A percentile compares a stretch with the other conserved stretches of the same genome.
These are phyloP conservation scores for Apis cerana DNA, from an alignment of 1,140 invertebrate species.

Conservation along the genomic window DNA sequence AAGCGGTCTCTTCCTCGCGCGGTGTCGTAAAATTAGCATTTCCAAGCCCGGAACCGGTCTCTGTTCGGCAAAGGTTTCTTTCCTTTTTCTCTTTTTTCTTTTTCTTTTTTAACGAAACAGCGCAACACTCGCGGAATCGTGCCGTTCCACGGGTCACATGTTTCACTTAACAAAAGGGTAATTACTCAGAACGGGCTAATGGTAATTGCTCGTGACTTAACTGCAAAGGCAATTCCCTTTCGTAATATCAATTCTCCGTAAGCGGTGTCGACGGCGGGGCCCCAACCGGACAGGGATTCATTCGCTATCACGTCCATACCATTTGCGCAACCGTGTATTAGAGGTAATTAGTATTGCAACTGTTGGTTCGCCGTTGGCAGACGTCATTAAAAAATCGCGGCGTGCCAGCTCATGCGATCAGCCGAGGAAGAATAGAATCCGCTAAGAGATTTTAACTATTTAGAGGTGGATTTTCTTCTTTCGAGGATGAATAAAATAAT, in stretches of 20 bases:
- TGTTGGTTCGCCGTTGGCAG: conserved; percentile 26
- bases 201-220: conserved; percentile 53
- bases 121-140: conserved; percentile 5
- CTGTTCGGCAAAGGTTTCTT: not conserved
- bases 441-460: not conserved
- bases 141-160: conserved; percentile 40
- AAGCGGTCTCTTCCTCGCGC: not conserved
- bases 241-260: conserved; percentile 59
- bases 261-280: conserved; percentile 35
- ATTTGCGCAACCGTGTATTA: conserved; percentile 52
- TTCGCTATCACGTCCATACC: conserved; percentile 41
- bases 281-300: conserved; percentile 5
- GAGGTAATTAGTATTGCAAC: conserved; percentile 58
- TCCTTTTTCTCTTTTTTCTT: no score
- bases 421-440: not conserved
- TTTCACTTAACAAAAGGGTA: conserved; percentile 50
- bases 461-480: no score
- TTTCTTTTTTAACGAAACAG: conserved; percentile 13
- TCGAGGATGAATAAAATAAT: no score
- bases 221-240: conserved; percentile 51
- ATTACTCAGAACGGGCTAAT: conserved; percentile 47
- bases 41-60: conserved; percentile 8
- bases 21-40: conserved; percentile 26
- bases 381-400: conserved; percentile 43
- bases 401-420: conserved; percentile 8